A percentile compares a stretch with the other conserved stretches of the same genome.
Conservation (phyloP, 2,113 vertebrate genomes). For the Hippoglossus stenolepis region DNA sequence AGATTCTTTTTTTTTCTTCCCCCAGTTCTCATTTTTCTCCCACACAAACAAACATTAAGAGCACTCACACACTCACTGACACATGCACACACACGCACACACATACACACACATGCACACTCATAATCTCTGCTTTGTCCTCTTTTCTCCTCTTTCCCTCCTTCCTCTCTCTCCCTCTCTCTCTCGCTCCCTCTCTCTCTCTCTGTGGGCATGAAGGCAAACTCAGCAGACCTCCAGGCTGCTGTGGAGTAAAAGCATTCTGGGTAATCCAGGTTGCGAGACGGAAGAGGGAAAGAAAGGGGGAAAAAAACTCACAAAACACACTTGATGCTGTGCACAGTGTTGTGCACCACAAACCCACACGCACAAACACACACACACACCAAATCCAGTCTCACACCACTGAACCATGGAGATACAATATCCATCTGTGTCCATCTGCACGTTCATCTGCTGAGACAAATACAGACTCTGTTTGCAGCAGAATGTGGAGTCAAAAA, state of each 20-base stretch:
- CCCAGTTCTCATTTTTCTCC: conserved; percentile 45
- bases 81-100: conserved; percentile 14
- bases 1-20: conserved; percentile 47
- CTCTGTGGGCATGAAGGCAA: conserved; percentile 55
- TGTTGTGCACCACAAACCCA: conserved; percentile 42
- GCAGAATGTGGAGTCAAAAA: conserved; percentile 49
- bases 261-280: conserved; percentile 73
- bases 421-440: conserved; percentile 67
- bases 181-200: conserved; percentile 37
- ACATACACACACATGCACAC: conserved; percentile 19
- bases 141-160: conserved; percentile 35
- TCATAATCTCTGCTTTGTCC: conserved; percentile 58
- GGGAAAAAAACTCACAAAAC: not conserved
- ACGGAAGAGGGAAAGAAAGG: conserved; percentile 29
- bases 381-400: conserved; percentile 46
- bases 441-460: conserved; percentile 61
- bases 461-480: conserved; percentile 54
- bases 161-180: conserved; percentile 23
- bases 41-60: conserved; percentile 47
- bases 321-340: conserved; percentile 49
- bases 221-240: conserved; percentile 79
- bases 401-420: conserved; percentile 51
- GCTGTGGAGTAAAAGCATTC: conserved; percentile 70
- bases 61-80: conserved; percentile 13
- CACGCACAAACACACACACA: not conserved